phyloP scores from a whole-genome alignment of 2,797 vertebrate genomes.

The Gymnodraco acuticeps region DNA sequence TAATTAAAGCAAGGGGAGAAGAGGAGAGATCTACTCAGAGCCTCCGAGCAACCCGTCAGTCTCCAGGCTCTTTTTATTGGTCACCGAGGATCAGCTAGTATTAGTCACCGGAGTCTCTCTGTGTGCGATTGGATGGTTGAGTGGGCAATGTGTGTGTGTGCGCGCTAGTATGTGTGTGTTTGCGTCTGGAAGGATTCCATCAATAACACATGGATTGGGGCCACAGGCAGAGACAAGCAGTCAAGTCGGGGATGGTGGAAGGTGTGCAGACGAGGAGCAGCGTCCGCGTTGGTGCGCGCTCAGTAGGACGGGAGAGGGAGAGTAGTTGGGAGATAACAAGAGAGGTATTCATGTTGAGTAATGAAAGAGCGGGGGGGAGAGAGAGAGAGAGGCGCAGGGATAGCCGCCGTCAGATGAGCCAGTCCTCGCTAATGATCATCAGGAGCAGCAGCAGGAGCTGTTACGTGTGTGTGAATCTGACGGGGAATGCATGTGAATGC shows the following conservation, averaged over 20 bases:
- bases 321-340: conserved; percentile 46
- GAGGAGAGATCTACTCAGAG: conserved; percentile 66
- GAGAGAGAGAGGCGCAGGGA: conserved; percentile 33
- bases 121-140: conserved; percentile 62
- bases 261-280: conserved; percentile 43
- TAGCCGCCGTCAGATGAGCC: conserved; percentile 48
- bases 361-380: conserved; percentile 48
- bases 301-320: not conserved
- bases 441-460: conserved; percentile 21
- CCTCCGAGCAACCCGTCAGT: conserved; percentile 74
- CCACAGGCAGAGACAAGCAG: conserved; percentile 70
- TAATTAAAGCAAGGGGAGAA: conserved; percentile 68
- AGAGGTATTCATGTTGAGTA: conserved; percentile 63
- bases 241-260: conserved; percentile 52
- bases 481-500: not conserved
- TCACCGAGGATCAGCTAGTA: conserved; percentile 78
- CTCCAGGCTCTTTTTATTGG: conserved; percentile 80
- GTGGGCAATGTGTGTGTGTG: conserved; percentile 38
- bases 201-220: conserved; percentile 76
- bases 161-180: conserved; percentile 19
- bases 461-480: conserved; percentile 17
- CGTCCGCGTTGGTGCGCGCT: not conserved
- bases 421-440: conserved; percentile 65
- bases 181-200: conserved; percentile 71
- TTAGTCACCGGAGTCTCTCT: conserved; percentile 72